phyloP scores from a whole-genome alignment of 2,113 vertebrate genomes.

The Alligator mississippiensis region DNA sequence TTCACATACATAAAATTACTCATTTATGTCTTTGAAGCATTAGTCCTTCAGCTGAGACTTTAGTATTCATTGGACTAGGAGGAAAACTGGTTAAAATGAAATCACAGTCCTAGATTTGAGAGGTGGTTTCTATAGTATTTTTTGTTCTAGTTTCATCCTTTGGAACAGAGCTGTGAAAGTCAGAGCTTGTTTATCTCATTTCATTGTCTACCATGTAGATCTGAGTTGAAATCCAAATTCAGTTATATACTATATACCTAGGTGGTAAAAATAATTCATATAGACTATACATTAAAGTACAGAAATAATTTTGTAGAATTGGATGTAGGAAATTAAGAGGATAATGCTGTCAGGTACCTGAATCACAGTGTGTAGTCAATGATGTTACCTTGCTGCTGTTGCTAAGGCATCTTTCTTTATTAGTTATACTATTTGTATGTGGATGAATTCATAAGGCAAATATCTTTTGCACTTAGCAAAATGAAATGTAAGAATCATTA shows the following conservation, averaged over 20 bases:
- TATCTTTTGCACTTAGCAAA: conserved; percentile 40
- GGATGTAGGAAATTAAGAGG: background rate
- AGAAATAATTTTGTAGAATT: background rate
- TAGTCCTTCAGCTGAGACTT: conserved; percentile 1
- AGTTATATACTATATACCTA: background rate
- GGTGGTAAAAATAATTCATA: background rate
- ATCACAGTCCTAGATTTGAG: conserved; percentile 24
- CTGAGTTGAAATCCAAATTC: background rate
- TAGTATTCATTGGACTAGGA: background rate
- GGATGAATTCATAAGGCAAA: conserved; percentile 55
- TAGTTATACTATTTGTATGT: conserved; percentile 41
- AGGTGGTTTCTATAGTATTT: background rate
- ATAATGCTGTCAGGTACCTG: conserved; percentile 21
- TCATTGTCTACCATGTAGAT: background rate
- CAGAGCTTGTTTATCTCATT: background rate
- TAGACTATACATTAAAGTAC: background rate
- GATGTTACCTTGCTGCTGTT: conserved; percentile 45
- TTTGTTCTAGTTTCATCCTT: background rate
- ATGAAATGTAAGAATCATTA: conserved; percentile 56
- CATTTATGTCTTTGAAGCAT: background rate
- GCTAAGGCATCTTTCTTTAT: conserved; percentile 54
- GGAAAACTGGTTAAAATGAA: conserved; percentile 12
- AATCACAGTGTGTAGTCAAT: conserved; percentile 24
- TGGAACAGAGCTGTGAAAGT: background rate
- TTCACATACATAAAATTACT: background rate